Evolutionary conservation across 2,113 vertebrate genomes (phyloP).

Genomic region (Grammomys dolichurus): DNA sequence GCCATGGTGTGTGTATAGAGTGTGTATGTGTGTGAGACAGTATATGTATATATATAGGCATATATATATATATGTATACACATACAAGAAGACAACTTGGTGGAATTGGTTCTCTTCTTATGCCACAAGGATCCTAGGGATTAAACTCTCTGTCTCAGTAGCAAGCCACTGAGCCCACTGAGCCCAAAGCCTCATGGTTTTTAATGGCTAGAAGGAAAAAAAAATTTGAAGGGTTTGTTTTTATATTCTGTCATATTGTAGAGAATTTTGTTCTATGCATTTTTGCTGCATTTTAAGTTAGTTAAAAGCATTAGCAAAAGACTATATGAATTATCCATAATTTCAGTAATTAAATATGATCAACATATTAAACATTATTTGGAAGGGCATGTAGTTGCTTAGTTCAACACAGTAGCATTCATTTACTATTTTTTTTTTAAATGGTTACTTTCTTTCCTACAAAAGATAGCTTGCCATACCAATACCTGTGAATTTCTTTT

Average conservation of each 20-base stretch:
- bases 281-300: constrained; percentile 49
- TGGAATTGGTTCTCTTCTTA: neutral
- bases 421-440: constrained; percentile 14
- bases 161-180: neutral
- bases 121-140: neutral
- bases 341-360: constrained; percentile 30
- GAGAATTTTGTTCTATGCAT: neutral
- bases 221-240: constrained; percentile 38
- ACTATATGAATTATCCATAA: neutral
- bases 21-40: neutral
- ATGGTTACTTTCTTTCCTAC: constrained; percentile 41
- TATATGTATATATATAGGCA: neutral
- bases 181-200: neutral
- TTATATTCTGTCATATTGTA: constrained; percentile 13
- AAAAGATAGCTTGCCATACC: neutral
- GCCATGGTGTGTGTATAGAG: too few species aligned
- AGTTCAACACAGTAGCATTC: neutral
- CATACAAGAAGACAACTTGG: neutral
- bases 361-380: constrained; percentile 28
- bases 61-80: too few species aligned
- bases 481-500: neutral
- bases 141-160: neutral
- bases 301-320: constrained; percentile 11
- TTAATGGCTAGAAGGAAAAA: constrained; percentile 8
- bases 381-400: neutral